These are phyloP conservation scores for Gisinianus flammeolus DNA, from an alignment of 2,888 invertebrate species.

Conservation along the genomic window DNA sequence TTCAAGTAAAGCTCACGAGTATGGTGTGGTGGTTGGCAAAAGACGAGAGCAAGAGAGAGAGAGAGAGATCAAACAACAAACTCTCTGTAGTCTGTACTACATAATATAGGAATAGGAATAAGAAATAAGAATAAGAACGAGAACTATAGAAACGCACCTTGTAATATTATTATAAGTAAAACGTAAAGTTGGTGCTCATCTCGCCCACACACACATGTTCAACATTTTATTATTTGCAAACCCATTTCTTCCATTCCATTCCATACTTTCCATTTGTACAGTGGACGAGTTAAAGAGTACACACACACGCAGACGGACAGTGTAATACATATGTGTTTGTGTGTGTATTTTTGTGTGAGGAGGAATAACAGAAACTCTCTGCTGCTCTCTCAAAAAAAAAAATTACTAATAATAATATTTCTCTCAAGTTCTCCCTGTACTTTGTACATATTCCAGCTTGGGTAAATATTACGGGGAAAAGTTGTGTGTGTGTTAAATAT, in stretches of 20 bases:
- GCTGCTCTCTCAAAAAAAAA: too few relatives aligned
- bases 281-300: too few relatives aligned
- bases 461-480: background rate
- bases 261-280: too few relatives aligned
- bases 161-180: background rate
- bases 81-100: background rate
- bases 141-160: constrained; percentile 16
- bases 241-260: background rate
- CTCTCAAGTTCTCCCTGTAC: too few relatives aligned
- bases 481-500: background rate
- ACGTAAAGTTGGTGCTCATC: background rate
- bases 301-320: background rate
- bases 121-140: too few relatives aligned
- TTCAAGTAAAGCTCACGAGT: too few relatives aligned
- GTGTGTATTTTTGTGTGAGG: background rate
- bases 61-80: too few relatives aligned
- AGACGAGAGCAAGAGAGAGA: too few relatives aligned
- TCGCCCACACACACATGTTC: constrained; percentile 19
- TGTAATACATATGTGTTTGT: background rate
- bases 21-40: too few relatives aligned
- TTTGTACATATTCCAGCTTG: background rate
- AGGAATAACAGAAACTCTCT: background rate
- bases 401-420: too few relatives aligned
- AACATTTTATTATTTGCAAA: constrained; percentile 15
- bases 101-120: too few relatives aligned